Base-by-base conservation (phyloP, 2,888 invertebrate species). In the Oithona nana region DNA sequence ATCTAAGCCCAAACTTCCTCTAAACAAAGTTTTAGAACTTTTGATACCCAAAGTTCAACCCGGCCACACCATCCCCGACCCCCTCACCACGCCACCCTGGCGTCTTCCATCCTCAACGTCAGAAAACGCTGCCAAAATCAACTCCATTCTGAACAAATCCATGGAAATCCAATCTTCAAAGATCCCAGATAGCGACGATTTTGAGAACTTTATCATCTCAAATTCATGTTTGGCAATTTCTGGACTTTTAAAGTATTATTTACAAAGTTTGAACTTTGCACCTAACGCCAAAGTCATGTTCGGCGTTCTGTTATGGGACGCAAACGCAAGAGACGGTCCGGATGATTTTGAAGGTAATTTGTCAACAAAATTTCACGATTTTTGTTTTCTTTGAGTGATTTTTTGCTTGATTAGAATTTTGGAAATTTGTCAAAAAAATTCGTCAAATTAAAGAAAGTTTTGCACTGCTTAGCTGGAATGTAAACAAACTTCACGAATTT, bases 101-200 rank as follows among this genome's bases (percentile, higher is more conserved):
- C 20, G 54, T 2, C 13, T 54, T 4, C 54, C 54, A 20, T 24
- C 22, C 24, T 20, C 22, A 16, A 16, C 26, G 3, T 54, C 24
- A 3, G 24, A 20, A 16, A 20, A 54, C 3, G 54, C 54, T 11
- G 54, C 24, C 3, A 20, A 24, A 6, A 54, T 54, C 54, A 54
- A 54, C 54, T 16, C 20, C 3, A 54, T 54, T 26, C 26, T 54
- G 54, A 54, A 26, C 24, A 54, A 54, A 16, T 24, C 24, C 54
- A 54, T 54, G 54, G 26, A 54, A 26, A 54, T 54, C 6, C 54
- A 54, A 26, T 54, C 54, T 3, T 54, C 54, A 54, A 4, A 26
- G 11, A 54, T 54, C 26, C 54, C 54, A 16, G 26, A 54, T 16
- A 54, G 54, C 26, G 54, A 26, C 26, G 54, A 54, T 26, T 54